These are phyloP conservation scores for Leucoma salicis DNA, from an alignment of 2,888 invertebrate species.

Conservation along the genomic window DNA sequence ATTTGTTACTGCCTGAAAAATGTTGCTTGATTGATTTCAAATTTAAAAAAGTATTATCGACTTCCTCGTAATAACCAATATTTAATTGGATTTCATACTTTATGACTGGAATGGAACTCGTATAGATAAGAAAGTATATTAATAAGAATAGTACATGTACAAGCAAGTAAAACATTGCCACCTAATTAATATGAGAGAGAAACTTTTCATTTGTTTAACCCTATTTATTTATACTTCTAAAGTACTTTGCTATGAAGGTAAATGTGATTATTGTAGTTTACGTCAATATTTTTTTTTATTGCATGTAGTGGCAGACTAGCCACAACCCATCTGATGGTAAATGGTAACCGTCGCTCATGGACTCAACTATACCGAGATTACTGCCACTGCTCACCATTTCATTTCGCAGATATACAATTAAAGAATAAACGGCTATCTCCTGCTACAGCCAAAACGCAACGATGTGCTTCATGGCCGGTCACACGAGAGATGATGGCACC, in stretches of 20 bases:
- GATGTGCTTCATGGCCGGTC: too few relatives aligned
- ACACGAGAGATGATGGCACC: too few relatives aligned
- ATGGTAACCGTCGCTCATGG: too few relatives aligned
- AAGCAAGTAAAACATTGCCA: not conserved
- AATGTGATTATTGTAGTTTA: too few relatives aligned
- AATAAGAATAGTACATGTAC: not conserved
- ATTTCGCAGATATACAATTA: too few relatives aligned
- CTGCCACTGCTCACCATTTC: too few relatives aligned
- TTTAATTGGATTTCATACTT: conserved; percentile 24
- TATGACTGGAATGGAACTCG: conserved; percentile 8
- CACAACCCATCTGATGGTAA: too few relatives aligned
- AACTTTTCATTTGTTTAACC: conserved; percentile 1
- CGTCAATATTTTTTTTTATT: too few relatives aligned
- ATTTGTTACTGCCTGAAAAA: not conserved
- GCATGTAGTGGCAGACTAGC: too few relatives aligned
- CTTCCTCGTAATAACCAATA: not conserved
- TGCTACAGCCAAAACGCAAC: too few relatives aligned
- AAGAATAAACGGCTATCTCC: too few relatives aligned
- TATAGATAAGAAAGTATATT: conserved; percentile 15
- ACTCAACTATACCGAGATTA: too few relatives aligned
- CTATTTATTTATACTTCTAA: not conserved
- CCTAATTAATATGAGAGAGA: conserved; percentile 15
- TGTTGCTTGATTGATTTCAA: not conserved
- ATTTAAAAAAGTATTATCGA: not conserved
- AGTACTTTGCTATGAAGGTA: not conserved